Evolutionary conservation across 2,888 invertebrate species (phyloP), one percentile per base, ranked within the genome.

Genomic region (Alloscopus bannaensis): DNA sequence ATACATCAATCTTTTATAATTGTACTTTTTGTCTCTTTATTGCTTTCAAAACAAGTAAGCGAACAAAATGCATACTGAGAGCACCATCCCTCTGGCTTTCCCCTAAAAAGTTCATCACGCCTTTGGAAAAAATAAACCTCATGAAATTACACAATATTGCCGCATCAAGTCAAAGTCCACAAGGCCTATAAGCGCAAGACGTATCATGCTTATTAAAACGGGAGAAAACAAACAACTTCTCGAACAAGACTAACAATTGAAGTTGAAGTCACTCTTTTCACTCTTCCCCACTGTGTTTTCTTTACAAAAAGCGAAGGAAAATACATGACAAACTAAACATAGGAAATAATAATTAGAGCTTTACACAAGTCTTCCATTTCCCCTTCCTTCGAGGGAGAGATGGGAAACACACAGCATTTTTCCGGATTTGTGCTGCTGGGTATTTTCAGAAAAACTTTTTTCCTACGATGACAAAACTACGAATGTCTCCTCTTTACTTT

Each of bases 301-400:
- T 64, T 57, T 64, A 47, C 47, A 52, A 68, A 76, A 52, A 50
- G 22, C 42, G 22, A 59, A 66, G 73, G 24, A 57, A 40, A 31
- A 70, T 22, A 52, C 57, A 80, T 47, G 47, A 57, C 57, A 80
- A 70, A 81, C 78, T 71, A 71, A 78, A 75, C 24, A 52, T 47
- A 70, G 79, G 78, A 79, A 79, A 75, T 75, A 78, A 79, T 81
- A 81, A 81, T 81, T 81, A 81, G 81, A 78, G 78, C 81, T 81
- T 79, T 62, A 70, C 78, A 78, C 65, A 62, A 60, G 69, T 55
- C 72, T 64, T 40, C 52, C n/a, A 70, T 77, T 77, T 70, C 62
- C 47, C 65, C 70, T 77, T 70, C 62, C 47, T 57, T 59, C 29
- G 57, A 28, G 45, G 29, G 57, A 57, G 69, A 70, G 70, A 76